phyloP scores from a whole-genome alignment of 2,113 vertebrate species.

The Pseudopipra pipra region DNA sequence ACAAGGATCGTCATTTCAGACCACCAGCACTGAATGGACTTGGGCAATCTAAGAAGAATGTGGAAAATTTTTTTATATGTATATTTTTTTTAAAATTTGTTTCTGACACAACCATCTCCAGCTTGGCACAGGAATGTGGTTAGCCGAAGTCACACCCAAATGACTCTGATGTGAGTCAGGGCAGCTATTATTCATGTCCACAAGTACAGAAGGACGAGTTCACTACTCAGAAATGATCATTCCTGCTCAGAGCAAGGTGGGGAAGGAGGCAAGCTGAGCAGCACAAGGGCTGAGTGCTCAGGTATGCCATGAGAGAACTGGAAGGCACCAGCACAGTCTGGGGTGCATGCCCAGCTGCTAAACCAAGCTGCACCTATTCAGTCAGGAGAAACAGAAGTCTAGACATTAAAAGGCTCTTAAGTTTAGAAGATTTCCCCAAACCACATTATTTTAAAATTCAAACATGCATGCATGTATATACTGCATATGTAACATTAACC shows the following conservation, averaged over 20 bases:
- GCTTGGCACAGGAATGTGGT: background rate
- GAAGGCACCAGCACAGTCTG: background rate
- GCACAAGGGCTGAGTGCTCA: background rate
- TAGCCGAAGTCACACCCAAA: background rate
- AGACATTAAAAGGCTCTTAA: background rate
- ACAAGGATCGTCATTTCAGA: background rate
- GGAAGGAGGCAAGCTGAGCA: background rate
- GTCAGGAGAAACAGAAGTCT: background rate
- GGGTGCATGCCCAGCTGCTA: background rate
- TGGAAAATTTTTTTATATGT: background rate
- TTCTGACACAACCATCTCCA: background rate
- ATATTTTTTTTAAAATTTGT: background rate
- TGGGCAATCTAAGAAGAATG: background rate
- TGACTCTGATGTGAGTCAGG: background rate
- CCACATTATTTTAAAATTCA: background rate
- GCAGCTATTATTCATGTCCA: background rate
- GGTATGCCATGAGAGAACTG: background rate
- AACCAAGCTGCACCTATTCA: background rate
- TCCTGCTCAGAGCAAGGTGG: background rate
- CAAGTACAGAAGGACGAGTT: background rate
- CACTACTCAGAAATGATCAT: background rate
- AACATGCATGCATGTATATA: fast-evolving
- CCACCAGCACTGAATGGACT: background rate
- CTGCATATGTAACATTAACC: background rate
- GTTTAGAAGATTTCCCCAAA: background rate